Evolutionary conservation across 1,140 invertebrate species (phyloP).

Genomic region (Dendroctonus ponderosae): DNA sequence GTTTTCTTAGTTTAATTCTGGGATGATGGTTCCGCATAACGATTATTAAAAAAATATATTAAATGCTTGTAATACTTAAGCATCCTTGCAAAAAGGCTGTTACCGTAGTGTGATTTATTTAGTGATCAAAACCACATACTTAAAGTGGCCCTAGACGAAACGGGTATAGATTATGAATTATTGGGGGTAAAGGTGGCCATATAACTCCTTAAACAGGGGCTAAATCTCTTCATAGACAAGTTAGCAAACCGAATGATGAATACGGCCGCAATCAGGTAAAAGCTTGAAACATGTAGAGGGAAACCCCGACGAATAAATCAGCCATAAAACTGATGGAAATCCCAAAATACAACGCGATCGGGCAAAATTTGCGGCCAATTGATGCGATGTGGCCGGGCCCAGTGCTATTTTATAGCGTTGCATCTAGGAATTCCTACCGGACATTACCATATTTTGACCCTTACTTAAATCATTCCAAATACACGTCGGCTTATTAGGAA

Average conservation of each 20-base stretch:
- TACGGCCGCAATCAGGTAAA: constrained; percentile 29
- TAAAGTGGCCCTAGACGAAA: too few relatives aligned
- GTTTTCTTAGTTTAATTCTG: too few relatives aligned
- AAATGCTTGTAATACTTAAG: too few relatives aligned
- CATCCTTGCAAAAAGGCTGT: too few relatives aligned
- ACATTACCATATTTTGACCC: constrained; percentile 40
- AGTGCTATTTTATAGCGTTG: constrained; percentile 31
- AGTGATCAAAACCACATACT: too few relatives aligned
- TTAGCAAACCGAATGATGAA: constrained; percentile 15
- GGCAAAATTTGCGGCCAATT: constrained; percentile 40
- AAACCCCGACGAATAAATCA: constrained; percentile 35
- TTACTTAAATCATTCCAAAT: constrained; percentile 37
- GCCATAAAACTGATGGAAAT: constrained; percentile 37
- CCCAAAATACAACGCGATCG: constrained; percentile 27
- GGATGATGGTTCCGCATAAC: too few relatives aligned
- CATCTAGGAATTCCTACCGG: constrained; percentile 33
- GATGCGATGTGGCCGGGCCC: constrained; percentile 28
- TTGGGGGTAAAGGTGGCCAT: not conserved
- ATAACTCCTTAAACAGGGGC: not conserved
- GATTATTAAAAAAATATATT: too few relatives aligned
- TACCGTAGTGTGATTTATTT: too few relatives aligned
- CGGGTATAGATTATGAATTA: too few relatives aligned
- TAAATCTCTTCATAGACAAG: not conserved
- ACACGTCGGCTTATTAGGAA: constrained; percentile 31
- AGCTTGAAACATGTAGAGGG: constrained; percentile 17